Percentiles rank a stretch among this genome's conserved stretches.
phyloP scores from a whole-genome alignment of 2,113 vertebrate genomes.

The Petroica traversi region DNA sequence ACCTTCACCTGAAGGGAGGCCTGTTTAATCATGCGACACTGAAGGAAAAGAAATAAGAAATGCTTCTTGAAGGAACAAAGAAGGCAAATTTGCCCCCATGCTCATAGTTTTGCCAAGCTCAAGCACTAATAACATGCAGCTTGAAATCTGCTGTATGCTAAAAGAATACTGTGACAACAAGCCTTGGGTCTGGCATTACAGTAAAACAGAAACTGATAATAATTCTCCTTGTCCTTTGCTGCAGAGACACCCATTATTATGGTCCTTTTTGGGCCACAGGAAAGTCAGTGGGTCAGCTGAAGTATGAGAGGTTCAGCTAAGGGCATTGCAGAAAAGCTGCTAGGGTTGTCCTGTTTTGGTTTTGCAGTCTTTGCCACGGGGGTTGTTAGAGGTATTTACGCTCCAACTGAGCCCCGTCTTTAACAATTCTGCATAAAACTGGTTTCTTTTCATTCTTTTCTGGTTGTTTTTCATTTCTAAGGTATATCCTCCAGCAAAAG shows the following conservation, averaged over 20 bases:
- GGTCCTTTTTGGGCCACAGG: not conserved
- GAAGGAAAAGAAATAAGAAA: not conserved
- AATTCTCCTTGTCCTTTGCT: slow-evolving; percentile 8
- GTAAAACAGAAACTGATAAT: slow-evolving; percentile 3
- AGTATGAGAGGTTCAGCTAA: not conserved
- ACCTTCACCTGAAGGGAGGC: slow-evolving; percentile 15
- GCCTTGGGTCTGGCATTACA: not conserved
- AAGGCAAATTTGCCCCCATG: not conserved
- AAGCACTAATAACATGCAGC: not conserved
- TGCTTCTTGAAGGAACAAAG: not conserved
- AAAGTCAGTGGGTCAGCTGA: not conserved
- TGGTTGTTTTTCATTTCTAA: slow-evolving; percentile 4
- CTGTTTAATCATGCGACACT: not conserved
- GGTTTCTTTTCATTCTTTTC: not conserved
- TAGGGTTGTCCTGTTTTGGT: not conserved
- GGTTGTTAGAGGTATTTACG: not conserved
- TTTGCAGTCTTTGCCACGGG: not conserved
- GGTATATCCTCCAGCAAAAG: not conserved
- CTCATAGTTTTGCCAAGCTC: not conserved
- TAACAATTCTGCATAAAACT: not conserved
- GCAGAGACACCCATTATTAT: not conserved
- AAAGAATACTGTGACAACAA: not conserved
- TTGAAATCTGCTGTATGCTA: not conserved
- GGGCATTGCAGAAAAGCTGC: not conserved
- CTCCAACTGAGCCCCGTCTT: not conserved